phyloP scores from a whole-genome alignment of 2,888 invertebrate species.

The Hesperia comma region DNA sequence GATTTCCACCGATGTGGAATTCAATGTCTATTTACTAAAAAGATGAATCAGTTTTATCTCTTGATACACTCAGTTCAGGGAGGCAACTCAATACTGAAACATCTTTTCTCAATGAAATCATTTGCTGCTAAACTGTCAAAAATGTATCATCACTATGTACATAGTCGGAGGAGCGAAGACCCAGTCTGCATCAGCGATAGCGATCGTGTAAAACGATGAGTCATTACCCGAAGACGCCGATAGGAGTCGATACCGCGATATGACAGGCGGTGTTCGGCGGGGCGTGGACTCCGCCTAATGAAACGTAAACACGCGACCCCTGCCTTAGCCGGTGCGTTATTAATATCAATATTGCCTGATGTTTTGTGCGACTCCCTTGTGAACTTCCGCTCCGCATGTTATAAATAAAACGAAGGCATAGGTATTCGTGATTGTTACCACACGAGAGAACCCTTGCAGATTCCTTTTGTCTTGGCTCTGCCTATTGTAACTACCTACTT shows the following conservation, averaged over 20 bases:
- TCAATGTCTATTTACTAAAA: too few relatives aligned
- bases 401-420: slow-evolving; percentile 26
- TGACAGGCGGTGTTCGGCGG: slow-evolving; percentile 48
- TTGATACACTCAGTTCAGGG: too few relatives aligned
- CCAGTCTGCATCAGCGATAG: slow-evolving; percentile 12
- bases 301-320: slow-evolving; percentile 76
- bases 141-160: too few relatives aligned
- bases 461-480: neutral
- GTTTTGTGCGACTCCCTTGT: slow-evolving; percentile 35
- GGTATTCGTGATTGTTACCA: neutral
- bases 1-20: too few relatives aligned
- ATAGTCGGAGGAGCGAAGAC: neutral
- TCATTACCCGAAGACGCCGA: slow-evolving; percentile 39
- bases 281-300: slow-evolving; percentile 72
- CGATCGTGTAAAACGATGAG: slow-evolving; percentile 36
- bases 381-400: slow-evolving; percentile 34
- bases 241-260: slow-evolving; percentile 40
- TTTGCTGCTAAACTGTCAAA: too few relatives aligned
- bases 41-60: too few relatives aligned
- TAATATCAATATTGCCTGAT: slow-evolving; percentile 46
- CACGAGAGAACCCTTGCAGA: neutral
- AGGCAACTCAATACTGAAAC: too few relatives aligned
- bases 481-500: too few relatives aligned
- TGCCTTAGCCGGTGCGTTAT: slow-evolving; percentile 51
- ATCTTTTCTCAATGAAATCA: too few relatives aligned